Conservation (phyloP, 2,888 invertebrate genomes). For the Eledona agricola region DNA sequence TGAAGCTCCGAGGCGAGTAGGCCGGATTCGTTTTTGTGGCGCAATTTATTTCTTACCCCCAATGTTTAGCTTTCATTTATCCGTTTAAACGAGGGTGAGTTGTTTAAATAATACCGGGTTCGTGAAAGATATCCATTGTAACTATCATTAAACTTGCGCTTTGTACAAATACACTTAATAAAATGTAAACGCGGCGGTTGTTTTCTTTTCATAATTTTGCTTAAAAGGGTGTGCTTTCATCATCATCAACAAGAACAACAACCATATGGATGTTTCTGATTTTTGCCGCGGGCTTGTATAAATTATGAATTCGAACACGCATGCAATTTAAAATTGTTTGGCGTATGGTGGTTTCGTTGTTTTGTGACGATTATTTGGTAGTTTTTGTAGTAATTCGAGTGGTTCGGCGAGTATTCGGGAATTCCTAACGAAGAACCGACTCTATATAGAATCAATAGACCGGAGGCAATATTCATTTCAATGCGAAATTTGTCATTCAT, state of each 20-base stretch:
- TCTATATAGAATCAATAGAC: slow-evolving; percentile 58
- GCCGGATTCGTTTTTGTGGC: slow-evolving; percentile 33
- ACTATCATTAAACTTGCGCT: slow-evolving; percentile 54
- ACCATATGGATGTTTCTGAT: slow-evolving; percentile 13
- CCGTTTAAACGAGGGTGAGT: slow-evolving; percentile 49
- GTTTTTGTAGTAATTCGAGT: slow-evolving; percentile 27
- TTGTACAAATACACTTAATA: slow-evolving; percentile 55
- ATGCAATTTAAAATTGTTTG: neutral
- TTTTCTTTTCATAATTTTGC: slow-evolving; percentile 58
- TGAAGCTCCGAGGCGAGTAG: neutral
- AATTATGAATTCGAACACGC: neutral
- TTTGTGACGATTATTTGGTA: slow-evolving; percentile 9
- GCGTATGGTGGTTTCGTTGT: slow-evolving; percentile 3
- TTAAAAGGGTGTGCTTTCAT: slow-evolving; percentile 19
- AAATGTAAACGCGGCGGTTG: slow-evolving; percentile 50
- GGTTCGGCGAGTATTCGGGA: slow-evolving; percentile 24
- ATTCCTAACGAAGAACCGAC: slow-evolving; percentile 50
- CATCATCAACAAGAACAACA: too few relatives aligned
- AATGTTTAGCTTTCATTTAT: slow-evolving; percentile 60
- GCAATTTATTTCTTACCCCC: slow-evolving; percentile 49
- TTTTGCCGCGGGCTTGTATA: slow-evolving; percentile 7
- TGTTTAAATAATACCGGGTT: slow-evolving; percentile 54
- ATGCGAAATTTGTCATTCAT: slow-evolving; percentile 63
- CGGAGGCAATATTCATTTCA: slow-evolving; percentile 62
- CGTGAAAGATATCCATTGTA: slow-evolving; percentile 54